phyloP scores from a whole-genome alignment of 2,113 vertebrate species.

The Sturnira hondurensis region DNA sequence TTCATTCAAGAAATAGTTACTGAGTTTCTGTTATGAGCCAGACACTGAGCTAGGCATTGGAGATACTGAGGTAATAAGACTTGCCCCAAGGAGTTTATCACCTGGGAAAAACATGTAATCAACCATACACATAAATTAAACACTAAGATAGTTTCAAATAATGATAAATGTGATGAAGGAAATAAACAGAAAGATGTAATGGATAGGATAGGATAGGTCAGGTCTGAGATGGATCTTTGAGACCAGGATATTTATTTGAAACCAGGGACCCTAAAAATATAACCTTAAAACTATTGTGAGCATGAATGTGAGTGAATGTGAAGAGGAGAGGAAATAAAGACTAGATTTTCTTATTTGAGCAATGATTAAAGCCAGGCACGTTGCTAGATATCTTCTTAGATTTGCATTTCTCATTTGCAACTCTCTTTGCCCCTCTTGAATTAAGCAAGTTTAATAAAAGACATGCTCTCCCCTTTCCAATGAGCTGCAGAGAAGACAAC shows the following conservation, averaged over 20 bases:
- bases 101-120: not conserved
- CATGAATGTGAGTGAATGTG: too few species aligned
- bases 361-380: not conserved
- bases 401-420: slow-evolving; percentile 45
- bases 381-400: not conserved
- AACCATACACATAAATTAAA: not conserved
- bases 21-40: not conserved
- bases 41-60: not conserved
- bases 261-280: not conserved
- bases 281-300: not conserved
- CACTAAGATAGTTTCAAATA: not conserved
- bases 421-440: slow-evolving; percentile 4
- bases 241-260: not conserved
- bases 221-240: not conserved
- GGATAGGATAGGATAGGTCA: not conserved
- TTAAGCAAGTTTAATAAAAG: slow-evolving; percentile 16
- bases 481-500: not conserved
- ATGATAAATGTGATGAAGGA: not conserved
- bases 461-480: not conserved
- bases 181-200: not conserved
- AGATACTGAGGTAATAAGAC: not conserved
- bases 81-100: not conserved
- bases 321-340: not conserved
- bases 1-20: not conserved
- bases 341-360: not conserved